Percentiles rank a stretch among this genome's conserved stretches.
phyloP scores from a whole-genome alignment of 92 coral and sea anemone genomes.

The Paragorgia papillata region DNA sequence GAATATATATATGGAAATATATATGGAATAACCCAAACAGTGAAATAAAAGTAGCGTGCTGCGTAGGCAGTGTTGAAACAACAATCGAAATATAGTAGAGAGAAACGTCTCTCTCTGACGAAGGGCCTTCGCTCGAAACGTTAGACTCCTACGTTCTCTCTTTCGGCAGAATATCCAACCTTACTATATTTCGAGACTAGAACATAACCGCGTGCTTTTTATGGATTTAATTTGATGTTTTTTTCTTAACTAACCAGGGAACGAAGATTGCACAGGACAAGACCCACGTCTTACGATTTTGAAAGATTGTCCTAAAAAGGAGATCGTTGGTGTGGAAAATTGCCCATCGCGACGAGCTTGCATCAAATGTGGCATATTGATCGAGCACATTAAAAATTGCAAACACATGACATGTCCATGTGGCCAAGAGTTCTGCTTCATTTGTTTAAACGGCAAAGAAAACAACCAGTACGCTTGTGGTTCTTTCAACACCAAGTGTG shows the following conservation, averaged over 20 bases:
- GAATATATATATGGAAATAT: too few species aligned
- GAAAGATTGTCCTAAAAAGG: conserved; percentile 62
- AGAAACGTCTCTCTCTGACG: too few species aligned
- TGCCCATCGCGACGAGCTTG: conserved; percentile 90
- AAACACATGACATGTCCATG: conserved; percentile 88
- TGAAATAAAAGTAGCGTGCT: too few species aligned
- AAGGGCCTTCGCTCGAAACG: too few species aligned
- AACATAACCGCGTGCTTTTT: too few species aligned
- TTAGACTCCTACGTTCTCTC: too few species aligned
- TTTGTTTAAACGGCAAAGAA: conserved; percentile 66
- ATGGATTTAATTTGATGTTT: too few species aligned
- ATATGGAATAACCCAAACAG: too few species aligned
- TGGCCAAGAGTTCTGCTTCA: conserved; percentile 77
- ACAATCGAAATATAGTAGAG: too few species aligned
- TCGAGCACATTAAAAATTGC: conserved; percentile 74
- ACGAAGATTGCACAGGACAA: conserved; percentile 72
- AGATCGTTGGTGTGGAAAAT: conserved; percentile 67
- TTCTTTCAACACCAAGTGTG: conserved; percentile 56
- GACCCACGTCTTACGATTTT: conserved; percentile 79
- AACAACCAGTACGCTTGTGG: conserved; percentile 61
- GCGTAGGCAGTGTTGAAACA: too few species aligned
- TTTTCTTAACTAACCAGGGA: conserved; percentile 54
- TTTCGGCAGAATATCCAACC: too few species aligned
- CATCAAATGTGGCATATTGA: conserved; percentile 71
- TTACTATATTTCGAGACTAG: too few species aligned